A percentile compares a stretch with the other conserved stretches of the same genome.
phyloP scores from a whole-genome alignment of 1,140 invertebrate genomes.

The Calosoma granatense region DNA sequence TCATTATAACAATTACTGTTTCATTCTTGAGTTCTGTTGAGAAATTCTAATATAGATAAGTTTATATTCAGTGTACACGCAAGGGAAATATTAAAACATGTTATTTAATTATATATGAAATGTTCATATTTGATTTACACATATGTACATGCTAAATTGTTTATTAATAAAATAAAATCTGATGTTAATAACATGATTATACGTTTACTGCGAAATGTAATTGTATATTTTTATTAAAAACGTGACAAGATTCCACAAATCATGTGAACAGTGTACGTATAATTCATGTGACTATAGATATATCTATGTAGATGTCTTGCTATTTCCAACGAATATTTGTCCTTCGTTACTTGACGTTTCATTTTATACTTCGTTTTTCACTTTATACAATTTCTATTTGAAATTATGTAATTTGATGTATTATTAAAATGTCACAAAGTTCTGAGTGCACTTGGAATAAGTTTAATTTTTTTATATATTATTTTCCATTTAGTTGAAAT shows the following conservation, averaged over 20 bases:
- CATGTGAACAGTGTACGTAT: too few relatives aligned
- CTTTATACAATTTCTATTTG: neutral
- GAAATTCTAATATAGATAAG: neutral
- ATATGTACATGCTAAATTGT: neutral
- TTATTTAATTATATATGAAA: neutral
- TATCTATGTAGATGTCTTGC: neutral
- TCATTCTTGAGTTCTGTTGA: neutral
- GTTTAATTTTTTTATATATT: neutral
- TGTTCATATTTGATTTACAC: too few relatives aligned
- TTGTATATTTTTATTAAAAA: slow-evolving; percentile 3
- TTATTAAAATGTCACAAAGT: neutral
- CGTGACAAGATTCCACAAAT: too few relatives aligned
- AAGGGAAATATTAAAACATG: neutral
- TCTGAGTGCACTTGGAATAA: neutral
- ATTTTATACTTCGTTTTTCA: neutral
- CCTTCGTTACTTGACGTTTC: neutral
- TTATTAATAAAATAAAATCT: neutral
- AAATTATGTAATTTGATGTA: neutral
- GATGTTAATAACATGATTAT: neutral
- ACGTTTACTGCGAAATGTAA: neutral
- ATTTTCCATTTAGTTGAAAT: neutral
- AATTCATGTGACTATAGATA: neutral
- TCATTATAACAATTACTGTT: too few relatives aligned
- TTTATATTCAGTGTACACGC: neutral
- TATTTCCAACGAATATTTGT: slow-evolving; percentile 1